phyloP scores from a whole-genome alignment of 2,888 invertebrate genomes.

The Mayetiola destructor region DNA sequence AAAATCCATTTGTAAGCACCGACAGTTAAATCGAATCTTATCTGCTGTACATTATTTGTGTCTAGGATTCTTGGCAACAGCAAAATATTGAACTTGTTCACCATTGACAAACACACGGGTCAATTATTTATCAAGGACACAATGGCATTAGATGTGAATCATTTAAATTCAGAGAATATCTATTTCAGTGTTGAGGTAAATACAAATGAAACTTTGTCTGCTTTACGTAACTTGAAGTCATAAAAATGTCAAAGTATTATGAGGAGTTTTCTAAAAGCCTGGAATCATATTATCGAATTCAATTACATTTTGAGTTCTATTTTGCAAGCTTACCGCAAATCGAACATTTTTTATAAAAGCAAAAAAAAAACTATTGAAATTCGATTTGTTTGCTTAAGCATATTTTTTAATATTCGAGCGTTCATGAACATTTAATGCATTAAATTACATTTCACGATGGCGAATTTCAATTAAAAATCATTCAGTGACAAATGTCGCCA shows the following conservation, averaged over 20 bases:
- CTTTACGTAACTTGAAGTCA: no score
- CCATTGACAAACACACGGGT: slow-evolving; percentile 31
- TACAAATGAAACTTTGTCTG: no score
- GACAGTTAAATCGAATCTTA: background rate
- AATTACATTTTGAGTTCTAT: no score
- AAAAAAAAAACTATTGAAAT: no score
- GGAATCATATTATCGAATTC: background rate
- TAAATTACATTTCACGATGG: background rate
- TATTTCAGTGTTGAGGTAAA: slow-evolving; percentile 31
- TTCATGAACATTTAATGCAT: background rate
- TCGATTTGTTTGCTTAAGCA: no score
- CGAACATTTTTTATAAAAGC: no score
- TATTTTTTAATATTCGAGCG: no score
- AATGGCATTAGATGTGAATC: slow-evolving; percentile 32
- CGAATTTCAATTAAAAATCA: background rate
- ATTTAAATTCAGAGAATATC: slow-evolving; percentile 31
- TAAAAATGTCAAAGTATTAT: no score
- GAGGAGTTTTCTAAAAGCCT: no score
- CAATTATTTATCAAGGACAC: slow-evolving; percentile 32
- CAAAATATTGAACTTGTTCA: slow-evolving; percentile 29
- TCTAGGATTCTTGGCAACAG: slow-evolving; percentile 30
- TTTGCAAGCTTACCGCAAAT: no score
- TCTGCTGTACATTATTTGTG: slow-evolving; percentile 5
- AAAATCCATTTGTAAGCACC: no score
- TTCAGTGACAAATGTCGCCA: background rate